Evolutionary conservation across 2,888 invertebrate genomes (phyloP).

Genomic region (Disparrhopalites patrizii): DNA sequence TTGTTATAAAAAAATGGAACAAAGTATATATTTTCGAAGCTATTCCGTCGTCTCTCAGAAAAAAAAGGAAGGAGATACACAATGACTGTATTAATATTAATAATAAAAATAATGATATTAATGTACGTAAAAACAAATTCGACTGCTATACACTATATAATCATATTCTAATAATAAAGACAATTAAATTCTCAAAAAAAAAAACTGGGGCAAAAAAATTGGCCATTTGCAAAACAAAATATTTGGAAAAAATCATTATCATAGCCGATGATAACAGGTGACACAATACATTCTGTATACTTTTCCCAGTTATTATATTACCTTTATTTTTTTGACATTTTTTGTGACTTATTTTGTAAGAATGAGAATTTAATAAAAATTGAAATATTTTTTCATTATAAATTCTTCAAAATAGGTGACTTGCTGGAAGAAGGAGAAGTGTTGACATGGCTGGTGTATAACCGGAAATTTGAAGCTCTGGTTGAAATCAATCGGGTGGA

Average conservation of each 20-base stretch:
- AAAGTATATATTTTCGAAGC: background rate
- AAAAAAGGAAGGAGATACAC: too few species aligned
- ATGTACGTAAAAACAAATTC: too few species aligned
- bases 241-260: background rate
- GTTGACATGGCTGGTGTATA: slow-evolving; percentile 84
- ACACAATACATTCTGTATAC: background rate
- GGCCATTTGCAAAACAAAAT: background rate
- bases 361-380: too few species aligned
- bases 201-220: background rate
- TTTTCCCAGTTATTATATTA: background rate
- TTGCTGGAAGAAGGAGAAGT: slow-evolving; percentile 74
- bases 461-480: slow-evolving; percentile 86
- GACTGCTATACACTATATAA: background rate
- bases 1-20: background rate
- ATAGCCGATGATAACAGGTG: background rate
- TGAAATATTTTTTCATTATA: too few species aligned
- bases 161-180: slow-evolving; percentile 1
- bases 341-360: too few species aligned
- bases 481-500: slow-evolving; percentile 78
- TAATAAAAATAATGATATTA: too few species aligned
- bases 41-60: too few species aligned
- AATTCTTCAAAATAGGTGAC: too few species aligned
- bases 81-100: background rate
- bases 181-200: background rate
- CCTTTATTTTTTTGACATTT: too few species aligned